phyloP scores from a whole-genome alignment of 1,140 invertebrate species.

The Musca domestica region DNA sequence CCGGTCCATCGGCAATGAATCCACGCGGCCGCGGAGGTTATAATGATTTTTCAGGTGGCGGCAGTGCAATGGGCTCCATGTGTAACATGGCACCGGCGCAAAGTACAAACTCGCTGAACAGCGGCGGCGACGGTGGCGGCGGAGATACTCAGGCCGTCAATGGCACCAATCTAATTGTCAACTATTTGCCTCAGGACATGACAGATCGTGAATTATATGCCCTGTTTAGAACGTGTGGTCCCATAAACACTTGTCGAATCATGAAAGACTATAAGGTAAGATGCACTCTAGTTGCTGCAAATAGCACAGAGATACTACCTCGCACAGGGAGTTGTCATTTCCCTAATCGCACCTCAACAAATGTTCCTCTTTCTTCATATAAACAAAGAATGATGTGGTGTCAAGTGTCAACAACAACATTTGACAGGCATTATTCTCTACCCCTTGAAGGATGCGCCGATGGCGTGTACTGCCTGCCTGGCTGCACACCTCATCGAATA shows the following conservation, averaged over 20 bases:
- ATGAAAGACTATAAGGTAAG: conserved; percentile 85
- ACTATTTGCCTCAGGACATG: conserved; percentile 92
- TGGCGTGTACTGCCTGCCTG: no score
- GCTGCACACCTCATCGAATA: neutral
- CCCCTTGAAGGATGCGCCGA: no score
- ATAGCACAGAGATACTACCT: no score
- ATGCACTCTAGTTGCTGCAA: conserved; percentile 7
- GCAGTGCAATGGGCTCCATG: conserved; percentile 44
- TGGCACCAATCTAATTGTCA: conserved; percentile 86
- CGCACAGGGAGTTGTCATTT: no score
- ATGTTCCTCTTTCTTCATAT: no score
- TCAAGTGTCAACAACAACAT: neutral
- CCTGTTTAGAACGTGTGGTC: conserved; percentile 83
- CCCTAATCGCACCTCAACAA: no score
- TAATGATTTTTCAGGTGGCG: conserved; percentile 48
- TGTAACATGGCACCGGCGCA: conserved; percentile 47
- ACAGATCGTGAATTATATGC: conserved; percentile 86
- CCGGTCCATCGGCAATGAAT: conserved; percentile 39
- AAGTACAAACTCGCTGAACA: conserved; percentile 51
- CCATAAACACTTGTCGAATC: conserved; percentile 84
- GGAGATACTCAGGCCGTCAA: conserved; percentile 41
- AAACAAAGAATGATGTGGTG: neutral
- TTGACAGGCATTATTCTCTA: neutral
- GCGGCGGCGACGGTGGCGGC: conserved; percentile 38
- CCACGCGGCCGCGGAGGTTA: conserved; percentile 41